Percentiles rank a stretch among this genome's conserved stretches.
Evolutionary conservation across 2,888 invertebrate species (phyloP).

Genomic region (Scaptomyza parva): DNA sequence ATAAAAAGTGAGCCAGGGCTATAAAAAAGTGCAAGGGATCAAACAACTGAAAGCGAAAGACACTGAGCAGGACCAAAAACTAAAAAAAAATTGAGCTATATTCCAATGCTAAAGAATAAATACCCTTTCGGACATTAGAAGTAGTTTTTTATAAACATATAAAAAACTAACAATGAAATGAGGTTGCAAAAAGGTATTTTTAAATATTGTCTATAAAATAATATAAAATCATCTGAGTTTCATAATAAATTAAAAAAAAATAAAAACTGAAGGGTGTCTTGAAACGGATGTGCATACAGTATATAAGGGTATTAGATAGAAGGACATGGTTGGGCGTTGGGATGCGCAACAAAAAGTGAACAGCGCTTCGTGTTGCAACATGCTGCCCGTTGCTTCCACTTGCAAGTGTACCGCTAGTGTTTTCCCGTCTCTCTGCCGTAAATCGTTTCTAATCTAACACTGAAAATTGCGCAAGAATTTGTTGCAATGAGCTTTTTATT

Average conservation of each 20-base stretch:
- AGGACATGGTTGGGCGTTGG: slow-evolving; percentile 1
- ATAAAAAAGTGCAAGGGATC: slow-evolving; percentile 76
- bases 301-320: slow-evolving; percentile 9
- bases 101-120: neutral
- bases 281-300: neutral
- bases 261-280: neutral
- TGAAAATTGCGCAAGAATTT: slow-evolving; percentile 79
- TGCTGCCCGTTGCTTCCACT: slow-evolving; percentile 1
- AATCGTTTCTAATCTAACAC: slow-evolving; percentile 76
- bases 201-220: too few species aligned
- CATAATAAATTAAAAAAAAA: too few species aligned
- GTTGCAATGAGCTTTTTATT: slow-evolving; percentile 81
- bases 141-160: neutral
- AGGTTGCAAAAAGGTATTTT: too few species aligned
- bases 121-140: slow-evolving; percentile 1
- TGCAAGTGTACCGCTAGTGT: neutral
- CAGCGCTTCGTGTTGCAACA: slow-evolving; percentile 49
- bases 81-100: slow-evolving; percentile 17
- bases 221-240: too few species aligned
- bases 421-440: neutral
- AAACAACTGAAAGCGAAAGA: slow-evolving; percentile 67
- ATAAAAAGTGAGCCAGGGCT: slow-evolving; percentile 38
- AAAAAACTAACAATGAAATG: neutral
- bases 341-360: slow-evolving; percentile 44
- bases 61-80: slow-evolving; percentile 49